phyloP scores from a whole-genome alignment of 2,113 vertebrate species.

The Balaeniceps rex region DNA sequence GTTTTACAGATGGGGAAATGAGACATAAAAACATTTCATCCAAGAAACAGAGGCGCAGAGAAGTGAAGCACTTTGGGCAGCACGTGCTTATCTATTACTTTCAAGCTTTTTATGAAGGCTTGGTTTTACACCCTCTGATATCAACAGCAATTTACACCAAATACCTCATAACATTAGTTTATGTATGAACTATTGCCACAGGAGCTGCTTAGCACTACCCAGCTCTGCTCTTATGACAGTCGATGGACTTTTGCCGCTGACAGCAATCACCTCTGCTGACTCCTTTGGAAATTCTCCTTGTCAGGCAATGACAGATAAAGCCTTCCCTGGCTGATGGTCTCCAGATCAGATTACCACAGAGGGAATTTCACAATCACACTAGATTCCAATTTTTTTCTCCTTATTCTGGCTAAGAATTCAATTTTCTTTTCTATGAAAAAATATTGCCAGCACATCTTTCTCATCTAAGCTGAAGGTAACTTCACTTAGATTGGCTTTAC shows the following conservation, averaged over 20 bases:
- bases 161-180: not conserved
- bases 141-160: not conserved
- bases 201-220: not conserved
- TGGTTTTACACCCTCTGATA: not conserved
- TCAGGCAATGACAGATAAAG: conserved; percentile 1
- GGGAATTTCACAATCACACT: not conserved
- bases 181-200: not conserved
- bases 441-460: not conserved
- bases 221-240: not conserved
- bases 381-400: not conserved
- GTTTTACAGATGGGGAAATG: not conserved
- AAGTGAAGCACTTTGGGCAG: not conserved
- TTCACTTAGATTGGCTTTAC: not conserved
- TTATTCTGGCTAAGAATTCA: conserved; percentile 1
- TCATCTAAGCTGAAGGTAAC: not conserved
- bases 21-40: not conserved
- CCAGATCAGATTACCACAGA: not conserved
- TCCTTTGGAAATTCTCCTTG: not conserved
- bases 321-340: not conserved
- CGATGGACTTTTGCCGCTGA: not conserved
- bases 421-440: conserved; percentile 46
- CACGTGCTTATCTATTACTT: not conserved
- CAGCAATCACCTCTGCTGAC: not conserved
- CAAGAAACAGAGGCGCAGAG: not conserved
- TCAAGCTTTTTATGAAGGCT: not conserved